Percentiles rank a stretch among this genome's conserved stretches.
Conservation (phyloP, 2,888 invertebrate genomes). For the Volucella inflata region DNA sequence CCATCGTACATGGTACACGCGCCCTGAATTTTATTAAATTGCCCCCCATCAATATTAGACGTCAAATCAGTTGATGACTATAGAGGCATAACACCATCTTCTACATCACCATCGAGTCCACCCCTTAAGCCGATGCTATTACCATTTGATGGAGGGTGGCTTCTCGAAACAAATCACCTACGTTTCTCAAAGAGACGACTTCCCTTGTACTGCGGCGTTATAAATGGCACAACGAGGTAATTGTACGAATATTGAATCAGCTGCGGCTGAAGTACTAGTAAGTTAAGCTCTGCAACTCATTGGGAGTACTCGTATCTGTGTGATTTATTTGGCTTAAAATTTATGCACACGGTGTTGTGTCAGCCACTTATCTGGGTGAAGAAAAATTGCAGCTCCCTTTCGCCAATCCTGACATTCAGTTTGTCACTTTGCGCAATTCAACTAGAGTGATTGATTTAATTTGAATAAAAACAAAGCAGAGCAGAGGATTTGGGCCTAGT, state of each 20-base stretch:
- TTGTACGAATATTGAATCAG: slow-evolving; percentile 41
- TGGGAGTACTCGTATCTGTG: background rate
- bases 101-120: too few relatives aligned
- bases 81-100: too few relatives aligned
- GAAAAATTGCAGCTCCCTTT: slow-evolving; percentile 26
- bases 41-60: slow-evolving; percentile 39
- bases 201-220: slow-evolving; percentile 7
- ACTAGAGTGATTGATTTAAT: background rate
- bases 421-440: background rate
- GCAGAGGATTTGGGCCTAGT: too few relatives aligned
- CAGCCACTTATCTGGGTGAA: slow-evolving; percentile 8
- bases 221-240: slow-evolving; percentile 35
- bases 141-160: background rate
- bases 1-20: slow-evolving; percentile 21
- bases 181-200: slow-evolving; percentile 27
- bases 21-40: slow-evolving; percentile 44
- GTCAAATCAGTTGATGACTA: slow-evolving; percentile 18
- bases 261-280: slow-evolving; percentile 6
- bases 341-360: slow-evolving; percentile 1
- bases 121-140: too few relatives aligned
- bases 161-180: slow-evolving; percentile 42
- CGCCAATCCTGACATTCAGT: slow-evolving; percentile 4
- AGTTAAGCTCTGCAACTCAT: background rate
- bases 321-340: slow-evolving; percentile 44
- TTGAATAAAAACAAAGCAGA: too few relatives aligned